These are phyloP conservation scores for Myiozetetes cayanensis DNA, from an alignment of 2,113 vertebrate genomes.

Conservation along the genomic window DNA sequence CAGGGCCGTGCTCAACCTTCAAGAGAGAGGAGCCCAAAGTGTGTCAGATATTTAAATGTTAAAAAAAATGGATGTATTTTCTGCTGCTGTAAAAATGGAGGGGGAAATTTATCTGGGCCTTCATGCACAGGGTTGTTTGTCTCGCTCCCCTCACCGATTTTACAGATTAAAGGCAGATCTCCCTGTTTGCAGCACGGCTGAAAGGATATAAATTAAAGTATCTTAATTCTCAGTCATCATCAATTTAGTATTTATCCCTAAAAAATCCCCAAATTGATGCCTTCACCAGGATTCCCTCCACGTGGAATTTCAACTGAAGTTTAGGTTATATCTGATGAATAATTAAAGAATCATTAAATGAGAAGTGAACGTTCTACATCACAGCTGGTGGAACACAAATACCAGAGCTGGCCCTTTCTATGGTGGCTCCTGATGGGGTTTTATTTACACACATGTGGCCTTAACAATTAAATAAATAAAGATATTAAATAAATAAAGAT, in stretches of 20 bases:
- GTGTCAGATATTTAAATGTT: not conserved
- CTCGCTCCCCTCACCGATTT: not conserved
- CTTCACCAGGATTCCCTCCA: not conserved
- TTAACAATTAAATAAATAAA: not conserved
- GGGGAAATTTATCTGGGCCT: not conserved
- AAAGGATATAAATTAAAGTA: not conserved
- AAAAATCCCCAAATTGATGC: not conserved
- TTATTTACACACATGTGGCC: not conserved
- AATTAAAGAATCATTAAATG: not conserved
- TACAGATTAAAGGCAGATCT: not conserved
- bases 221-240: not conserved
- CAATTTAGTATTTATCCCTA: not conserved
- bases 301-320: not conserved
- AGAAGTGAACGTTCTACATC: not conserved
- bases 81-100: not conserved
- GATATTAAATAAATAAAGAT: no score
- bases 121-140: not conserved
- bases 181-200: not conserved
- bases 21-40: not conserved
- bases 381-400: not conserved
- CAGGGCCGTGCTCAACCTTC: not conserved
- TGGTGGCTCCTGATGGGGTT: not conserved
- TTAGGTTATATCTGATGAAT: not conserved
- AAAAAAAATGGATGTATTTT: not conserved
- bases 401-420: not conserved